Base-by-base conservation (phyloP, 1,140 invertebrate genomes). In the Lerema accius region DNA sequence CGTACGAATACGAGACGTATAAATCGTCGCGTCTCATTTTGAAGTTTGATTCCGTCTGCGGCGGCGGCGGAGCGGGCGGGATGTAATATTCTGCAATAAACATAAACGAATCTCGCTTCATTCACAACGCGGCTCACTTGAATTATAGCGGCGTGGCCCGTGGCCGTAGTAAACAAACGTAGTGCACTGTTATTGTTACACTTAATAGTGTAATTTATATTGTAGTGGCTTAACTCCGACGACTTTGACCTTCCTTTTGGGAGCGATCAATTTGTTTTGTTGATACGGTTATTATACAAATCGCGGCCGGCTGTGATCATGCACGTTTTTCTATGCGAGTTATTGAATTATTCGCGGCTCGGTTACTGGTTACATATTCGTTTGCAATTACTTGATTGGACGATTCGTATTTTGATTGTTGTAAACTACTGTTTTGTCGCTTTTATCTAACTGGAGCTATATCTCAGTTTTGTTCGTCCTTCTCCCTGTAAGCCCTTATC, bases 61-160 rank as follows among this genome's bases (percentile, higher is more conserved):
- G 11, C 10, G 43, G 7, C 19, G 5, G 19, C 19, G 4, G 28
- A 4, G 28, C 28, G 28, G 16, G 10, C 53, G 39, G 53, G 53
- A 42, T 23, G 23, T 28, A 58, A 15, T 58, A 58, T 58, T 28
- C 40, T 40, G 53, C 53, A 58, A 58, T 28, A 58, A 58, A 56
- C 51, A 56, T 56, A 56, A 56, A 59, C 66, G 67, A 15, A 64
- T 63, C 58, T 60, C 59, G 65, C 65, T 74, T 69, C 78, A 80
- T 80, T 80, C 73, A 80, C 76, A 78, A 78, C 73, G 68, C 46
- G 68, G 71, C 67, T 67, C 69, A 70, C 65, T 76, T 76, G 76
- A 79, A 73, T 76, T 77, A 80, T 77, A 75, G 60, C 71, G 51
- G 40, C 65, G 64, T 59, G 32, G 67, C 65, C 65, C 65, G 68